phyloP scores from a whole-genome alignment of 2,888 invertebrate genomes.

The Mesorhabditis belari region DNA sequence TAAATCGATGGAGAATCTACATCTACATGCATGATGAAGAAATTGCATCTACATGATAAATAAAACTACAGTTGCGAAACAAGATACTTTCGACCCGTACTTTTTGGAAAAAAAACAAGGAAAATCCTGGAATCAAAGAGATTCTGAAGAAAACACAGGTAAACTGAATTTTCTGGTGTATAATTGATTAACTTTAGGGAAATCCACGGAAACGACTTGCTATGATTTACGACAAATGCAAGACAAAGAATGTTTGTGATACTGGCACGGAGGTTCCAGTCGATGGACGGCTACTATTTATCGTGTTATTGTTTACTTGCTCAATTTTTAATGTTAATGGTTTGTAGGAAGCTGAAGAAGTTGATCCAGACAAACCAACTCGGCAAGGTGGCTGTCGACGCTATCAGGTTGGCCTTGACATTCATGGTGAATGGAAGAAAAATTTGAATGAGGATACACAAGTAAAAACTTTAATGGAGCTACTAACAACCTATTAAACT shows the following conservation, averaged over 20 bases:
- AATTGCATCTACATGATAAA: too few relatives aligned
- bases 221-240: slow-evolving; percentile 93
- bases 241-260: slow-evolving; percentile 94
- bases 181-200: slow-evolving; percentile 3
- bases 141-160: slow-evolving; percentile 83
- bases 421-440: slow-evolving; percentile 75
- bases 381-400: slow-evolving; percentile 94
- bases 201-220: slow-evolving; percentile 87
- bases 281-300: too few relatives aligned
- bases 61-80: too few relatives aligned
- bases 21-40: too few relatives aligned
- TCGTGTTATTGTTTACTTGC: too few relatives aligned
- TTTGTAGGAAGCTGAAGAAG: slow-evolving; percentile 20
- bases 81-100: too few relatives aligned
- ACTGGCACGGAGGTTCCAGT: too few relatives aligned
- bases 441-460: not conserved
- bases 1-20: too few relatives aligned
- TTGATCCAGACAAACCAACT: slow-evolving; percentile 57
- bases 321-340: not conserved
- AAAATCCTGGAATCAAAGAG: slow-evolving; percentile 85
- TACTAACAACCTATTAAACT: not conserved
- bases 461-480: not conserved
- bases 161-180: not conserved
- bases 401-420: slow-evolving; percentile 85
- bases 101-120: too few relatives aligned